Evolutionary conservation across 2,797 vertebrate genomes (phyloP).

Genomic region (Ispidina picta): DNA sequence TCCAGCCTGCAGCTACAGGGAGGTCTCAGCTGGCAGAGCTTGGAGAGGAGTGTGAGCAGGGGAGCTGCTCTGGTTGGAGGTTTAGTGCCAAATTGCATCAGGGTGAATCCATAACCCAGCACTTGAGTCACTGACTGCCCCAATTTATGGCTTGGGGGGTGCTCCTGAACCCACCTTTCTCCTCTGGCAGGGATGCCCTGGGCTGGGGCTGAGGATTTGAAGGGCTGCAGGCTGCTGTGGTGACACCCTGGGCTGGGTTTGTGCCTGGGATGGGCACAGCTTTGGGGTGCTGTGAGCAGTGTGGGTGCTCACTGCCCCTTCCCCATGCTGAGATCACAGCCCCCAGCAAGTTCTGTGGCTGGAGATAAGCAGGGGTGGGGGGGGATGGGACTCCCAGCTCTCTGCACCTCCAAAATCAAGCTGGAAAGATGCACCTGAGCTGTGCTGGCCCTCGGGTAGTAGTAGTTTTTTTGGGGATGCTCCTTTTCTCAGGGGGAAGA

Average conservation of each 20-base stretch:
- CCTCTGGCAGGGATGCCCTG: fast-evolving
- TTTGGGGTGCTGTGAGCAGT: not conserved
- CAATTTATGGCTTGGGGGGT: no score
- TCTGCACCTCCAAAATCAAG: not conserved
- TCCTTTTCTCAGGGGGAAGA: not conserved
- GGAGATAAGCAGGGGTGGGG: not conserved
- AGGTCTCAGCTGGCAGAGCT: not conserved
- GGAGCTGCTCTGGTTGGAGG: not conserved
- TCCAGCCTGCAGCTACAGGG: not conserved
- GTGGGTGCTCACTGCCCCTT: not conserved
- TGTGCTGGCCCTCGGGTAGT: fast-evolving
- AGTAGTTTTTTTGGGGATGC: not conserved
- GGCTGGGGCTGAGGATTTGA: fast-evolving
- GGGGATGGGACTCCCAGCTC: not conserved
- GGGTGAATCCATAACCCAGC: not conserved
- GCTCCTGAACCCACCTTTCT: not conserved
- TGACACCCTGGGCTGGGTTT: not conserved
- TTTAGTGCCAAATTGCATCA: not conserved
- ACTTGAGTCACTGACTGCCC: fast-evolving
- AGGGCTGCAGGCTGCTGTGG: not conserved
- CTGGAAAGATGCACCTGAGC: not conserved
- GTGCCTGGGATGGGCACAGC: not conserved
- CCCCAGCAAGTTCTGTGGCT: fast-evolving
- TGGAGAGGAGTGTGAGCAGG: fast-evolving
- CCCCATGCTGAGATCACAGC: fast-evolving